Conservation (phyloP, 2,888 invertebrate genomes). For the Epinotia brunnichana region DNA sequence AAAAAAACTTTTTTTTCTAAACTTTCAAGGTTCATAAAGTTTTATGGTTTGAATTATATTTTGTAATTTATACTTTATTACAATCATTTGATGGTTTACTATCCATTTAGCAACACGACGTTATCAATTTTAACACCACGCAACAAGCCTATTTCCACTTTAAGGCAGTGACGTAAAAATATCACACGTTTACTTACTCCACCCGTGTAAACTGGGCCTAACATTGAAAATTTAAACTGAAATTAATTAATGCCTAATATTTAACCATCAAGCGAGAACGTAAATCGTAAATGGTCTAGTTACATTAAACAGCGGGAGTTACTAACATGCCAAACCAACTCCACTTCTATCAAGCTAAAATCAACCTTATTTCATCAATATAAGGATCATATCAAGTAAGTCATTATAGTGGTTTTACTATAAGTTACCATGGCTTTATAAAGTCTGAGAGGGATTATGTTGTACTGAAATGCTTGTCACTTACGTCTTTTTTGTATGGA, state of each 20-base stretch:
- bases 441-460: background rate
- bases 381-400: background rate
- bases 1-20: too few relatives aligned
- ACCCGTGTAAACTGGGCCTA: background rate
- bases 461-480: background rate
- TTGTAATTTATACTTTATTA: too few relatives aligned
- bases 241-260: conserved; percentile 25
- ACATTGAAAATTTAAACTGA: conserved; percentile 7
- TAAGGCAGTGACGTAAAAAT: too few relatives aligned
- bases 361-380: background rate
- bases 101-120: too few relatives aligned
- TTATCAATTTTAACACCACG: too few relatives aligned
- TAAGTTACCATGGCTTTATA: background rate
- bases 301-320: conserved; percentile 30
- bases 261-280: conserved; percentile 22
- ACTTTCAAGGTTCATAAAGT: too few relatives aligned
- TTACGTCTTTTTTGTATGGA: background rate
- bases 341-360: background rate
- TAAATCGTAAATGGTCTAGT: conserved; percentile 37
- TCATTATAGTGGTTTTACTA: conserved; percentile 1
- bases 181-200: background rate
- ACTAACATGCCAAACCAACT: background rate
- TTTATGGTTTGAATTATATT: too few relatives aligned
- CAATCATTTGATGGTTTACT: too few relatives aligned
- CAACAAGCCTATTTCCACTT: too few relatives aligned